Conservation (phyloP, 2,888 invertebrate genomes). For the Spisula subtruncata region DNA sequence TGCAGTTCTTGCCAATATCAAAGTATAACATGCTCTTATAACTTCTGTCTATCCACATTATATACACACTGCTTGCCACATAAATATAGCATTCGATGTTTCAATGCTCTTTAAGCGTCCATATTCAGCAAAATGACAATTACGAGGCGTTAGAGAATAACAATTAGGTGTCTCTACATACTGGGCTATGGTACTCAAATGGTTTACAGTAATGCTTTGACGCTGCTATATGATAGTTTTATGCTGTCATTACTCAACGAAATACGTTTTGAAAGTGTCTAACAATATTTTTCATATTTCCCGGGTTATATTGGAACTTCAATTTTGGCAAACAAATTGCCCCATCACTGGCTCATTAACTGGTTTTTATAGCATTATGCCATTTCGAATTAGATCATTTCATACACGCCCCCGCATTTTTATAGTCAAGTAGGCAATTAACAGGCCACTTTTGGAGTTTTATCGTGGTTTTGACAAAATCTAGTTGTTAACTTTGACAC, state of each 20-base stretch:
- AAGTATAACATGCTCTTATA: too few relatives aligned
- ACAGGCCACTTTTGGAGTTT: not conserved
- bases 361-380: not conserved
- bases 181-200: too few relatives aligned
- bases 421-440: not conserved
- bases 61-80: too few relatives aligned
- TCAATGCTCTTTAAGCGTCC: not conserved
- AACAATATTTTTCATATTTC: too few relatives aligned
- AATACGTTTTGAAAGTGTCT: not conserved
- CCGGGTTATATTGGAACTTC: not conserved
- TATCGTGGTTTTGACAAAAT: not conserved
- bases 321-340: constrained; percentile 17
- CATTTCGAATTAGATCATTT: not conserved
- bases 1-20: too few relatives aligned
- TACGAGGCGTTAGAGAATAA: not conserved
- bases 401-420: not conserved
- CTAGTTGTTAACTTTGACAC: too few relatives aligned
- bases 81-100: too few relatives aligned
- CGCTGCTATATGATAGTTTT: not conserved
- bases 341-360: not conserved
- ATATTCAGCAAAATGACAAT: not conserved
- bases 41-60: too few relatives aligned
- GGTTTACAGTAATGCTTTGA: too few relatives aligned
- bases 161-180: too few relatives aligned
- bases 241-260: not conserved